These are phyloP conservation scores for Larimichthys polyactis DNA, from an alignment of 2,113 vertebrate genomes.

Conservation along the genomic window DNA sequence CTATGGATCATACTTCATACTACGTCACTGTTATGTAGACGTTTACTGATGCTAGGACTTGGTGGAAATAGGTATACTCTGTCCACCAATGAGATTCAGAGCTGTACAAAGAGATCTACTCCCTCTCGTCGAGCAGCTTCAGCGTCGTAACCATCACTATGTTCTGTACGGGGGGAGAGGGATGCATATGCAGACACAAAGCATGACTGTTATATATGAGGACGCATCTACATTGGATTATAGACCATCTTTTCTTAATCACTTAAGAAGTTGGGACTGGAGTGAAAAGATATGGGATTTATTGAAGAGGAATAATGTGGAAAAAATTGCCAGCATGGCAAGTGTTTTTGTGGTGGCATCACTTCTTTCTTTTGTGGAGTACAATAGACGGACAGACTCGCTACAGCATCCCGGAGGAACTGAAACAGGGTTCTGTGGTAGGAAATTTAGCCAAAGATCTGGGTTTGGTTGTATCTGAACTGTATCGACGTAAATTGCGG, in stretches of 20 bases:
- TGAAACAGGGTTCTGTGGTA: constrained; percentile 82
- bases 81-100: constrained; percentile 84
- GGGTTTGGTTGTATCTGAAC: constrained; percentile 86
- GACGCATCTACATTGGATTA: constrained; percentile 54
- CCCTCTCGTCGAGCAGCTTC: constrained; percentile 75
- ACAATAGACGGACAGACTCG: constrained; percentile 80
- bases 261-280: constrained; percentile 20
- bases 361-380: constrained; percentile 79
- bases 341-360: constrained; percentile 70
- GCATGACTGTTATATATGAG: constrained; percentile 50
- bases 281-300: constrained; percentile 58
- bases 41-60: constrained; percentile 64
- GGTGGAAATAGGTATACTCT: constrained; percentile 68
- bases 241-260: constrained; percentile 20
- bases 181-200: constrained; percentile 62
- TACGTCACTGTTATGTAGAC: constrained; percentile 55
- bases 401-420: constrained; percentile 85
- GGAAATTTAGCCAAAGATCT: constrained; percentile 89
- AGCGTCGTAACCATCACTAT: constrained; percentile 75
- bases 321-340: constrained; percentile 72
- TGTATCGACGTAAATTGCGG: constrained; percentile 87
- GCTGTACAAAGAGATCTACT: constrained; percentile 88
- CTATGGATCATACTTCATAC: not conserved
- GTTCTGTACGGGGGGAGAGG: constrained; percentile 65
- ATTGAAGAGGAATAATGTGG: constrained; percentile 71